Evolutionary conservation across 2,888 invertebrate genomes (phyloP), one percentile per base, ranked within the genome.

Genomic region (Cosmia pyralina): DNA sequence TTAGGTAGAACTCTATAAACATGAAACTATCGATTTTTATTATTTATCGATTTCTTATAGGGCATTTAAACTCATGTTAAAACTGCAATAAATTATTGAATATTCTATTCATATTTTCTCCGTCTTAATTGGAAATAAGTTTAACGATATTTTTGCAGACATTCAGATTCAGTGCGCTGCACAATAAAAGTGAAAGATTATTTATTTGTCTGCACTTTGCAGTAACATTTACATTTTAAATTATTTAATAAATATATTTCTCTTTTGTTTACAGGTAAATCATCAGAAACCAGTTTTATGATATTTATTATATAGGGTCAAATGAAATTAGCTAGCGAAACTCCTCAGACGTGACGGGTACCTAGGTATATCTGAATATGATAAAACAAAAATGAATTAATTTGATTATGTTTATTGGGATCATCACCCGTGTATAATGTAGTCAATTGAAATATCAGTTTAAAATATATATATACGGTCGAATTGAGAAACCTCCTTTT

Each of bases 251-350:
- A 28, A 15, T 4, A 8, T 0, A 17, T 65, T 72, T 77, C 11
- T 58, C 48, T 66, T 77, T 82, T 74, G 19, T 41, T 79, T 50
- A 19, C 79, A 79, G 79, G 79, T 79, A 79, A 68, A 62, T 28
- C 34, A 34, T 62, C 63, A 57, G 8, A 63, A 13, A 64, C 34
- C n/a, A 72, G 34, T 28, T 53, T 4, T 50, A 28, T 72, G 11
- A 1, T 15, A 60, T 13, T 17, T 15, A n/a, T 6, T 15, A 34
- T n/a, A 28, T 3, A 28, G 28, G 28, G 28, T 28, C 28, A 28
- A 28, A 28, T 28, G 3, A 28, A 28, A 28, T 28, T 28, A 28
- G 28, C 28, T 28, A 2, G 1, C 1, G 28, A 28, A 28, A 28
- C 3, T 28, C 28, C 28, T 28, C 28, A 28, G 28, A 28, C 28